Evolutionary conservation across 2,113 vertebrate genomes (phyloP), one percentile per base, ranked within the genome.

Genomic region (Pleuronectes platessa): DNA sequence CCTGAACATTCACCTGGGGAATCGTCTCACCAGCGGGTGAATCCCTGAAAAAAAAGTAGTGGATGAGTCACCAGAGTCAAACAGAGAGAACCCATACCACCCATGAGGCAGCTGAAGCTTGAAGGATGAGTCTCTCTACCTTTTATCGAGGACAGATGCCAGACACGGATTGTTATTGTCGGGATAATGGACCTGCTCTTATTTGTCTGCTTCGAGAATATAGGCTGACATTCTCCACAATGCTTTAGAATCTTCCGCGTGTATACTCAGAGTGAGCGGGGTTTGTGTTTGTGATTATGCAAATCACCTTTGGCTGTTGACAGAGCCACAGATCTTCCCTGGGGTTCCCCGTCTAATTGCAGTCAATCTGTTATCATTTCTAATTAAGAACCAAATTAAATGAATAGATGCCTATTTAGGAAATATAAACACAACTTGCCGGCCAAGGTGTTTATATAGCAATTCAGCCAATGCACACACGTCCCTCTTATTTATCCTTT

Each of bases 271-370:
- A 79, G 49, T 58, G 79, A 64, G 69, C 76, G 11, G 23, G 73
- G 79, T 84, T 91, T 83, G 74, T 82, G 56, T 73, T 83, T 76
- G 74, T 31, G 35, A 90, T 88, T 90, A 92, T 87, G 85, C 78
- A 90, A 90, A 89, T 90, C 69, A 85, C 80, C 78, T 81, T 61
- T 82, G 80, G 81, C 80, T 90, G 82, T 89, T 91, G 89, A 92
- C 88, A 84, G 79, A 90, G 84, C 59, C 75, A 75, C 42, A 12
- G 71, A 69, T 83, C 68, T 76, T 85, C 83, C 87, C 80, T 37
- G 61, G 83, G 86, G 86, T 83, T 74, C 66, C 59, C 61, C 56
- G 17, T 73, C 83, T 89, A 92, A 92, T 92, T 89, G 78, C 76
- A 84, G 78, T 74, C 81, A 78, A 79, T 86, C 85, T 87, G 83